Evolutionary conservation across 2,888 invertebrate genomes (phyloP).

Genomic region (Tigriopus californicus): DNA sequence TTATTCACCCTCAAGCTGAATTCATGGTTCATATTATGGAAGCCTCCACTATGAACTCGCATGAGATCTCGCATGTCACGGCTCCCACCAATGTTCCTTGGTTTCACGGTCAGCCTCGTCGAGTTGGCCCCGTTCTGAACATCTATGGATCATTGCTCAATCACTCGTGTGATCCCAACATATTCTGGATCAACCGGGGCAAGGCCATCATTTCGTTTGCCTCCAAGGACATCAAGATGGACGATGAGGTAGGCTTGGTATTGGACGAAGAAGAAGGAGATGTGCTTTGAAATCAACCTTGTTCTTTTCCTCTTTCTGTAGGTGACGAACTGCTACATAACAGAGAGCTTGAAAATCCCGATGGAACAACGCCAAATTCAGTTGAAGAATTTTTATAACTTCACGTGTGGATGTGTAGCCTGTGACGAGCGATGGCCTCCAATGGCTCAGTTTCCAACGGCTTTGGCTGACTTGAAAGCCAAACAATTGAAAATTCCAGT

Average conservation of each 20-base stretch:
- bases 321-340: too few relatives aligned
- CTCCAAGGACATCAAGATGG: background rate
- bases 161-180: slow-evolving; percentile 1
- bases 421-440: background rate
- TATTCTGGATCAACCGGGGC: background rate
- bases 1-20: background rate
- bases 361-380: background rate
- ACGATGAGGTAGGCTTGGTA: background rate
- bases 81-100: background rate
- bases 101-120: background rate
- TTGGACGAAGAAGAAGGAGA: too few relatives aligned
- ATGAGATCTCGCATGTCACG: background rate
- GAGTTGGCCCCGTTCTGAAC: background rate
- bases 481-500: background rate
- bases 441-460: background rate
- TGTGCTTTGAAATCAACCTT: too few relatives aligned
- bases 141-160: background rate
- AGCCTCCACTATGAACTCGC: background rate
- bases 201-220: background rate
- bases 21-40: background rate
- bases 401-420: background rate
- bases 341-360: too few relatives aligned
- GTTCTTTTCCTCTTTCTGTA: too few relatives aligned
- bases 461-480: background rate
- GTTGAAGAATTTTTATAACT: background rate